Conservation (phyloP, 2,113 vertebrate genomes). For the Psilopsiagon aymara region DNA sequence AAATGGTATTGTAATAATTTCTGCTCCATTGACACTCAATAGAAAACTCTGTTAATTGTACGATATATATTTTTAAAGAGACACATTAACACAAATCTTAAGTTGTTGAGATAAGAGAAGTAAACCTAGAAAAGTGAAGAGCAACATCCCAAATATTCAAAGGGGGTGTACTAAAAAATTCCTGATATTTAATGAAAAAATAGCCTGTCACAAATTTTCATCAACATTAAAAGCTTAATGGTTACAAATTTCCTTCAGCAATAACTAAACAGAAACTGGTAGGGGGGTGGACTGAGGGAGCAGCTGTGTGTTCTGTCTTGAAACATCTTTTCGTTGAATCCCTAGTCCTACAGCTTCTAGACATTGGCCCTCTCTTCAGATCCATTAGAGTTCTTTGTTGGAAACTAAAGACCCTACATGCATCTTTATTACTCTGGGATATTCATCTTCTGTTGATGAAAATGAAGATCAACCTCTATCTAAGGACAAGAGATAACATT, state of each 20-base stretch:
- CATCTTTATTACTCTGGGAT: neutral
- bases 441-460: neutral
- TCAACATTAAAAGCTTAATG: constrained; percentile 8
- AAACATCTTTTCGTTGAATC: neutral
- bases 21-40: neutral
- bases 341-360: neutral
- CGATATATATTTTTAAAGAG: neutral
- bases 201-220: neutral
- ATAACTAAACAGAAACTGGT: neutral
- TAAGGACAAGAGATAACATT: neutral
- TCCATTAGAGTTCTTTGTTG: neutral
- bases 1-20: neutral
- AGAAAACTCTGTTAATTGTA: constrained; percentile 23
- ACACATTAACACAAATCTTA: neutral
- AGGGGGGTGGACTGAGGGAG: neutral
- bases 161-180: neutral
- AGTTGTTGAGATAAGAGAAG: neutral
- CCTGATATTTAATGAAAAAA: neutral
- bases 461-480: neutral
- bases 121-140: neutral
- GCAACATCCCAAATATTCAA: neutral
- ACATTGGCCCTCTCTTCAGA: neutral
- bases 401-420: neutral
- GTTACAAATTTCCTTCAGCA: neutral
- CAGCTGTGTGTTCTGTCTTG: neutral